These are phyloP conservation scores for Cairina moschata DNA, from an alignment of 2,113 vertebrate genomes.

Conservation along the genomic window DNA sequence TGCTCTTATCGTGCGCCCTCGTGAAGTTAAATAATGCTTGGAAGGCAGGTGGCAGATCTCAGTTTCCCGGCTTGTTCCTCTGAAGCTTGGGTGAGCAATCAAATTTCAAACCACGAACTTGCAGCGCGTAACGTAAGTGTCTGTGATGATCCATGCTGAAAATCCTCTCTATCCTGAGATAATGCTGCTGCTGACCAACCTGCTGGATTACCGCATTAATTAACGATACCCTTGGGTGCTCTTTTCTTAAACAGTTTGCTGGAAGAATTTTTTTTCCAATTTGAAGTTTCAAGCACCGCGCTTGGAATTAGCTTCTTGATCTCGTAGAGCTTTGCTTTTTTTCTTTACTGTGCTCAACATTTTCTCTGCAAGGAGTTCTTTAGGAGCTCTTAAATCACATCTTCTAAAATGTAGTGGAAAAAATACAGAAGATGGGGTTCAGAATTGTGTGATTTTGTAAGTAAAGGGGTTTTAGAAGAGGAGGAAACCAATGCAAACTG, in stretches of 20 bases:
- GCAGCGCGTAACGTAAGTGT: fast-evolving
- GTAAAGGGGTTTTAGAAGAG: neutral
- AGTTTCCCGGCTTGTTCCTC: neutral
- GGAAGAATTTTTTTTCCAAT: neutral
- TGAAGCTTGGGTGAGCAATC: neutral
- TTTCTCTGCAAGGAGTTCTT: neutral
- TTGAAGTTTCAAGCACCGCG: neutral
- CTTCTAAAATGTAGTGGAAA: neutral
- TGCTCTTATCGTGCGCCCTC: neutral
- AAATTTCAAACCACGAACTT: neutral
- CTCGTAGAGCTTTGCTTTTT: neutral
- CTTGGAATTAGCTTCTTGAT: neutral
- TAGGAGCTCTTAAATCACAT: neutral
- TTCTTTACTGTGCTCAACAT: neutral
- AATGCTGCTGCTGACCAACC: neutral
- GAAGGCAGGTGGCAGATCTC: neutral
- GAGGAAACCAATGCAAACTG: neutral
- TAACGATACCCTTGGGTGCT: neutral
- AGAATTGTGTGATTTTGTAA: neutral
- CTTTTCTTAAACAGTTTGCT: neutral
- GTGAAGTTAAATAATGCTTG: neutral
- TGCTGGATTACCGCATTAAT: neutral
- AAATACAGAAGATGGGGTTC: neutral
- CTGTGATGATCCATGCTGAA: neutral
- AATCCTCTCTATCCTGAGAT: neutral